These are phyloP conservation scores for Merluccius polli DNA, from an alignment of 2,797 vertebrate genomes.

Conservation along the genomic window DNA sequence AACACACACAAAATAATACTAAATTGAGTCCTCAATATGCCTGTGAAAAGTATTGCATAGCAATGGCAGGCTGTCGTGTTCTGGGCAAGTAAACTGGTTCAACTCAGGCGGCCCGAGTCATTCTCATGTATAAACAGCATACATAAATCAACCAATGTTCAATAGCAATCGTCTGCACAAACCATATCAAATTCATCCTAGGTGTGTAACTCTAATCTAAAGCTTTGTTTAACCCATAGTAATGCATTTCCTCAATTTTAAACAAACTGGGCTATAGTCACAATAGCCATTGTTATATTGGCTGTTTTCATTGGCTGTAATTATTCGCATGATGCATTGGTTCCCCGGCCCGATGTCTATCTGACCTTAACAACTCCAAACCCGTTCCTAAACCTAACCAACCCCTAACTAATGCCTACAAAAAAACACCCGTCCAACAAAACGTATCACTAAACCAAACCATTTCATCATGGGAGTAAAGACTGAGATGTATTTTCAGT, in stretches of 20 bases:
- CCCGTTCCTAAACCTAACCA: not conserved
- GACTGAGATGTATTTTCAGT: not conserved
- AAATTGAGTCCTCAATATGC: no score
- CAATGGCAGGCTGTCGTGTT: not conserved
- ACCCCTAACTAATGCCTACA: not conserved
- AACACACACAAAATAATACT: no score
- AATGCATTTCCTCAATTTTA: not conserved
- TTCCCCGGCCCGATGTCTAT: not conserved
- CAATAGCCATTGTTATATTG: not conserved
- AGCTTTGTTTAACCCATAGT: no score
- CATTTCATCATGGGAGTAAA: not conserved
- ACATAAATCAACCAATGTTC: not conserved
- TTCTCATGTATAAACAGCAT: not conserved
- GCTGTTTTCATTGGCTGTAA: not conserved
- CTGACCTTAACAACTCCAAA: not conserved
- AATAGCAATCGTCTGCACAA: not conserved
- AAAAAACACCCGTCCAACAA: not conserved
- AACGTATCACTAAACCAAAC: not conserved
- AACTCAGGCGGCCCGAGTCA: not conserved
- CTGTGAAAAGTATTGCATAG: no score
- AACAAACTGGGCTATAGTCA: not conserved
- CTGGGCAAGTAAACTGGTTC: not conserved
- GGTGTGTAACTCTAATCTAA: not conserved
- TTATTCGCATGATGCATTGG: not conserved
- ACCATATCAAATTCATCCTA: not conserved